A percentile compares a stretch with the other conserved stretches of the same genome.
Conservation (phyloP, 2,113 vertebrate genomes). For the Cettia cetti region DNA sequence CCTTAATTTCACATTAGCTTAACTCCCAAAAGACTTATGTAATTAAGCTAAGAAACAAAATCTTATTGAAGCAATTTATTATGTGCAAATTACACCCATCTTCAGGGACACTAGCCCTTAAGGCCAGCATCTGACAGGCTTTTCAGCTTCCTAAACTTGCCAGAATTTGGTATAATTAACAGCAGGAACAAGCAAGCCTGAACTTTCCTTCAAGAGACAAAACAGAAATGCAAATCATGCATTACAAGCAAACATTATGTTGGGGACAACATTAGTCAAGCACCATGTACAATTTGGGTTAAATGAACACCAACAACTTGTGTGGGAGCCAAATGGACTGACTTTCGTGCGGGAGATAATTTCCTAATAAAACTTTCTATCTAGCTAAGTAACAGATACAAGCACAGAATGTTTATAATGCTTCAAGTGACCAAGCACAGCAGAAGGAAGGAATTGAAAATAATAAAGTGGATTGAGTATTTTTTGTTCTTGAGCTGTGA, state of each 20-base stretch:
- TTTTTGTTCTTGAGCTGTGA: neutral
- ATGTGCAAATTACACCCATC: constrained; percentile 54
- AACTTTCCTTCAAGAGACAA: neutral
- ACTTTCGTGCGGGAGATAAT: neutral
- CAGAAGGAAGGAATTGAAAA: neutral
- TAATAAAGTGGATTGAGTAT: neutral
- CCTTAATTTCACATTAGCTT: constrained; percentile 58
- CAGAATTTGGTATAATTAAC: constrained; percentile 34
- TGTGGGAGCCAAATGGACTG: neutral
- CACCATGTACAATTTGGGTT: neutral
- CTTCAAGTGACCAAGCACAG: neutral
- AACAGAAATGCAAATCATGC: neutral
- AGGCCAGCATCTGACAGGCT: constrained; percentile 36
- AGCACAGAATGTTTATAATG: neutral
- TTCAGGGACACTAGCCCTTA: constrained; percentile 9
- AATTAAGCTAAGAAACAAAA: constrained; percentile 61
- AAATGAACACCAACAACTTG: neutral
- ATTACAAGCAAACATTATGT: neutral
- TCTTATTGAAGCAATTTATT: constrained; percentile 60
- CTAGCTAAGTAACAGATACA: neutral
- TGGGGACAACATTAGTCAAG: neutral
- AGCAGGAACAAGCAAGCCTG: neutral
- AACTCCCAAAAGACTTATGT: constrained; percentile 48
- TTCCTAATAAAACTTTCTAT: neutral
- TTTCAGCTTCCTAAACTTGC: constrained; percentile 16